These are phyloP conservation scores for Lethenteron camtschaticum DNA, from an alignment of 2,113 vertebrate species.

Conservation along the genomic window DNA sequence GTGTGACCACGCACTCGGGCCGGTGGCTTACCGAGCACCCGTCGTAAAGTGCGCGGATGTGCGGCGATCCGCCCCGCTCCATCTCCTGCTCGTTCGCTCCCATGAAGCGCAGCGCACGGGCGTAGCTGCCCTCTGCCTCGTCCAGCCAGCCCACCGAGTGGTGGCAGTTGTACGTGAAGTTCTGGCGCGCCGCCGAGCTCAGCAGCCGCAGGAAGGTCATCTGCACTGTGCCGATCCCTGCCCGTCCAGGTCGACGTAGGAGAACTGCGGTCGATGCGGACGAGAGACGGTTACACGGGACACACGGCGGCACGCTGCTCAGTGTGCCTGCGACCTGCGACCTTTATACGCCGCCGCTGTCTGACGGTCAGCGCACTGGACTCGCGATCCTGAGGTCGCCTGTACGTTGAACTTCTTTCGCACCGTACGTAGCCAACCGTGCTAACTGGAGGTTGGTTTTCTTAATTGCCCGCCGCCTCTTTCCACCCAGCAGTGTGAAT, in stretches of 20 bases:
- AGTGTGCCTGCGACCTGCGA: too few relatives aligned
- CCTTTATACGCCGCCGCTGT: too few relatives aligned
- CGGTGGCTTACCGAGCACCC: slow-evolving; percentile 46
- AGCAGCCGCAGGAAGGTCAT: slow-evolving; percentile 64
- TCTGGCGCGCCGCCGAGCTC: slow-evolving; percentile 43
- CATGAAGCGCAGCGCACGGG: slow-evolving; percentile 32
- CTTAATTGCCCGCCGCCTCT: too few relatives aligned
- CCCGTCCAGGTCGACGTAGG: slow-evolving; percentile 45
- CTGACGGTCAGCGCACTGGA: too few relatives aligned
- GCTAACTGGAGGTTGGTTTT: too few relatives aligned
- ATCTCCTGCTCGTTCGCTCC: slow-evolving; percentile 45
- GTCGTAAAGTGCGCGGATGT: slow-evolving; percentile 30
- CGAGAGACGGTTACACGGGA: too few relatives aligned
- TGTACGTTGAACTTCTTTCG: too few relatives aligned
- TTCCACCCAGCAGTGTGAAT: too few relatives aligned
- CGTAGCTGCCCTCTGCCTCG: slow-evolving; percentile 19
- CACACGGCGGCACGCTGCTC: too few relatives aligned
- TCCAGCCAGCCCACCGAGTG: slow-evolving; percentile 55
- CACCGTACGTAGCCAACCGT: too few relatives aligned
- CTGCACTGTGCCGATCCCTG: slow-evolving; percentile 41
- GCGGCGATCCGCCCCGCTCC: slow-evolving; percentile 29
- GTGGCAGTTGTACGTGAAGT: slow-evolving; percentile 52
- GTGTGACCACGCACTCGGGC: neutral
- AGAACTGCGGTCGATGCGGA: slow-evolving; percentile 28
- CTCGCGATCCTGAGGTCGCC: too few relatives aligned